Evolutionary conservation across 2,113 vertebrate species (phyloP).

Genomic region (Ammospiza nelsoni): DNA sequence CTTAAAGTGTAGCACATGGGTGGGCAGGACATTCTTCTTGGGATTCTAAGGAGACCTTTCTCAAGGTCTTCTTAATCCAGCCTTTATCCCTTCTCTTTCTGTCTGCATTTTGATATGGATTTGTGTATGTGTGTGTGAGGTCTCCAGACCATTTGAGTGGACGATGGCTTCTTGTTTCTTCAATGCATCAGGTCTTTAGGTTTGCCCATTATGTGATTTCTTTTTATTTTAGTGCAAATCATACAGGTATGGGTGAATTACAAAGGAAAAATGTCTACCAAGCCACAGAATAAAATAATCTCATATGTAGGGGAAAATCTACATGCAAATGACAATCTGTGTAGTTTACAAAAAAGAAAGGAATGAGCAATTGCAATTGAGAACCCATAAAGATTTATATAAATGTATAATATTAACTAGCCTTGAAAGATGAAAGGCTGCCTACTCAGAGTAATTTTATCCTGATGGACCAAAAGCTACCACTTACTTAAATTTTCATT

Average conservation of each 20-base stretch:
- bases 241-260: not conserved
- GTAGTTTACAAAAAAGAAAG: slow-evolving; percentile 28
- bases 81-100: not conserved
- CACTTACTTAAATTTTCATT: slow-evolving; percentile 12
- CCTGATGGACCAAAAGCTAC: not conserved
- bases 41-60: not conserved
- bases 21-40: not conserved
- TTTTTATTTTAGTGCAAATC: not conserved
- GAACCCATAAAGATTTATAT: not conserved
- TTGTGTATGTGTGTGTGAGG: not conserved
- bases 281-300: not conserved
- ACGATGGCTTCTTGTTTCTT: not conserved
- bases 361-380: not conserved
- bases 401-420: slow-evolving; percentile 18
- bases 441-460: not conserved
- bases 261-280: not conserved
- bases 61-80: not conserved
- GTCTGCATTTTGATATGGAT: not conserved
- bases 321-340: not conserved
- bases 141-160: not conserved
- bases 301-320: not conserved
- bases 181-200: not conserved
- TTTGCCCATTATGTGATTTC: not conserved
- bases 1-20: not conserved
- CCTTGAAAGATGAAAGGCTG: slow-evolving; percentile 38